Evolutionary conservation across 2,113 vertebrate species (phyloP).

Genomic region (Xenopus tropicalis): UCB_Xtro_10.0 CM004444.2:84208501-84209000

Average conservation of each 20-base stretch:
- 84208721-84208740: neutral
- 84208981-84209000: constrained; percentile 45
- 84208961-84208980: constrained; percentile 46
- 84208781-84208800: constrained; percentile 18
- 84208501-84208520: too few species aligned
- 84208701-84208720: neutral
- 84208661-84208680: neutral
- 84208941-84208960: constrained; percentile 43
- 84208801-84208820: constrained; percentile 8
- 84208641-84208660: too few species aligned
- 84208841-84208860: constrained; percentile 28
- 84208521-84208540: too few species aligned
- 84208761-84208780: constrained; percentile 9
- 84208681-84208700: neutral
- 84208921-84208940: constrained; percentile 45
- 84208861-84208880: constrained; percentile 34
- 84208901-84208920: constrained; percentile 42
- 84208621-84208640: too few species aligned
- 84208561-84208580: too few species aligned
- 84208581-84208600: too few species aligned
- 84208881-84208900: constrained; percentile 34
- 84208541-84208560: too few species aligned
- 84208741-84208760: neutral
- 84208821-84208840: constrained; percentile 22
- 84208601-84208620: too few species aligned